phyloP scores from a whole-genome alignment of 2,888 invertebrate species.

The Panzeria rudis region DNA sequence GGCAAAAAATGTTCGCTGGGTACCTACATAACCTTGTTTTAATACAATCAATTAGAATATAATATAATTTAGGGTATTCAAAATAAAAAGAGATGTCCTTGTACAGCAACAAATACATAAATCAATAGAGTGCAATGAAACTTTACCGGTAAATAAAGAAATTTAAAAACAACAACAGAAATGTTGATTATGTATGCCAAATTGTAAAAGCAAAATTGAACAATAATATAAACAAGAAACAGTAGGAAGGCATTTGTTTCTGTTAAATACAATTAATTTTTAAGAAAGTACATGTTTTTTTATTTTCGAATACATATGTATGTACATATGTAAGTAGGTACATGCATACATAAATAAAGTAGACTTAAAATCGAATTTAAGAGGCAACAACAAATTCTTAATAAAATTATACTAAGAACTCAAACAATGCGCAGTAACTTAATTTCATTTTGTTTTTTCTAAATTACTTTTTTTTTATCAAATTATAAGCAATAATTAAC shows the following conservation, averaged over 20 bases:
- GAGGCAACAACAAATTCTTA: conserved; percentile 21
- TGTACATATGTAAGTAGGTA: neutral
- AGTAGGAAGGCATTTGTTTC: neutral
- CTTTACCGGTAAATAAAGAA: conserved; percentile 48
- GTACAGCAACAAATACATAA: neutral
- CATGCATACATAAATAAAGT: neutral
- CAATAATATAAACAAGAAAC: conserved; percentile 17
- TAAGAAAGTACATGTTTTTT: no score
- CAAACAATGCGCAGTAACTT: conserved; percentile 65
- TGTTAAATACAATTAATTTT: no score
- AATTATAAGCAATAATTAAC: conserved; percentile 52
- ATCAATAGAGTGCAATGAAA: conserved; percentile 51
- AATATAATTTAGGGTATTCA: conserved; percentile 1
- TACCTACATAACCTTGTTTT: no score
- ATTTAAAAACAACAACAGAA: neutral
- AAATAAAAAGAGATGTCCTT: conserved; percentile 43
- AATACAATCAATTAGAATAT: no score
- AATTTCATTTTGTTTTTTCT: conserved; percentile 25
- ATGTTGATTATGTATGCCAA: neutral
- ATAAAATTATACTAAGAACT: conserved; percentile 45
- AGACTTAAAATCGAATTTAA: conserved; percentile 2
- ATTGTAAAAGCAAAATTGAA: neutral
- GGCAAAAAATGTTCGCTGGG: no score
- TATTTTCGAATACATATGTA: no score
- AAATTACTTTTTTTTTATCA: conserved; percentile 21